Evolutionary conservation across 2,797 vertebrate species (phyloP), one percentile per base, ranked within the genome.

Genomic region (Lithobates pipiens): DNA sequence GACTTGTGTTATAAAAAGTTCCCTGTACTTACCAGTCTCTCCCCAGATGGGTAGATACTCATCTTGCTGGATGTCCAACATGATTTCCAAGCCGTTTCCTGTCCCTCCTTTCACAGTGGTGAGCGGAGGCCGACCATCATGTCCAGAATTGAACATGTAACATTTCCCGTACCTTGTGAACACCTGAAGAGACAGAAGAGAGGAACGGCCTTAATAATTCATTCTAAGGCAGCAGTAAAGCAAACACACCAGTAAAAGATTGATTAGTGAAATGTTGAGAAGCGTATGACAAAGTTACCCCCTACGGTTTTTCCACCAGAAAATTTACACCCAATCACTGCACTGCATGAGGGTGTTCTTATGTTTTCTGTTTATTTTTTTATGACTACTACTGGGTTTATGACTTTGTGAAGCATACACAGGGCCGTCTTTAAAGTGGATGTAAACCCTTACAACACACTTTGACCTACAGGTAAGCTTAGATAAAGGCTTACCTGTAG

Each of bases 91-190:
- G 7, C 98, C 98, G 27, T 99, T 99, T 85, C 98, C 98, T 3
- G 98, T 99, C 9, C 98, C 98, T 61, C 98, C 98, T 91, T 99
- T 99, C 93, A 99, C 97, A 0, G 98, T 99, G 88, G 97, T 99
- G 88, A 97, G 97, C 82, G 99, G 95, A 77, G 95, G 95, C 88
- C 97, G 96, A 70, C 98, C 98, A 50, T 99, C 97, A 91, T 99
- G 97, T 69, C 95, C 97, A 57, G 97, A 98, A 88, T 99, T 99
- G 92, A 99, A 99, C 97, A 97, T 97, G 93, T 99, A 99, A 93
- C 98, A 99, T 93, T 99, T 99, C 85, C 98, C 98, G 29, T 99
- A 99, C 88, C 97, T 96, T 92, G 98, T 99, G 95, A 99, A 99
- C 90, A 99, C 98, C 98, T 96, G 88, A 3, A 3, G 84, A 87